These are phyloP conservation scores for Sinella curviseta DNA, from an alignment of 1,140 invertebrate species.

Conservation along the genomic window DNA sequence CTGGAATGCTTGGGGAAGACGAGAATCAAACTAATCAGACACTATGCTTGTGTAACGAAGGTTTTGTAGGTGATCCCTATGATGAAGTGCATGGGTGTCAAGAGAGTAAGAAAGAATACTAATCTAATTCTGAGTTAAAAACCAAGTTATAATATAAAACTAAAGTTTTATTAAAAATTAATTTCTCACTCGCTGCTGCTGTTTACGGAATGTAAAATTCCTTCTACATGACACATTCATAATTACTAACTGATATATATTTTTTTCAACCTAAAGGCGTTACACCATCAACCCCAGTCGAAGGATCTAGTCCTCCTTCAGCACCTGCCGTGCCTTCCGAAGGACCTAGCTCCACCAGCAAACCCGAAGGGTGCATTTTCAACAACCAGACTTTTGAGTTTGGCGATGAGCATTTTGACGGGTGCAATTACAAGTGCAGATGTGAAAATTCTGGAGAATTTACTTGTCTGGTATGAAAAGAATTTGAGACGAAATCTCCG, in stretches of 20 bases:
- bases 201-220: too few relatives aligned
- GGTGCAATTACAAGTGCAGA: constrained; percentile 54
- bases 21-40: constrained; percentile 51
- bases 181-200: too few relatives aligned
- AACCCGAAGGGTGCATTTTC: constrained; percentile 52
- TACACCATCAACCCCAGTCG: constrained; percentile 20
- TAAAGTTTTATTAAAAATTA: background rate
- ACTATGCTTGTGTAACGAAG: constrained; percentile 54
- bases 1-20: constrained; percentile 34
- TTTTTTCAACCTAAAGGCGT: constrained; percentile 13
- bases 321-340: constrained; percentile 33
- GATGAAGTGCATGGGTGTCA: constrained; percentile 52
- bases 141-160: background rate
- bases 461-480: constrained; percentile 51
- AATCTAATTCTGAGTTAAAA: background rate
- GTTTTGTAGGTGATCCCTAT: constrained; percentile 54
- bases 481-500: too few relatives aligned
- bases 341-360: constrained; percentile 36
- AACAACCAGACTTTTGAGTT: constrained; percentile 53
- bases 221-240: too few relatives aligned
- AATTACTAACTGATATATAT: background rate
- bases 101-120: constrained; percentile 31
- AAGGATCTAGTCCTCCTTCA: constrained; percentile 44
- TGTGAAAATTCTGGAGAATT: constrained; percentile 54
- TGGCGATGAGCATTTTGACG: constrained; percentile 54